Evolutionary conservation across 2,113 vertebrate genomes (phyloP).

Genomic region (Cephalopholis sonnerati): DNA sequence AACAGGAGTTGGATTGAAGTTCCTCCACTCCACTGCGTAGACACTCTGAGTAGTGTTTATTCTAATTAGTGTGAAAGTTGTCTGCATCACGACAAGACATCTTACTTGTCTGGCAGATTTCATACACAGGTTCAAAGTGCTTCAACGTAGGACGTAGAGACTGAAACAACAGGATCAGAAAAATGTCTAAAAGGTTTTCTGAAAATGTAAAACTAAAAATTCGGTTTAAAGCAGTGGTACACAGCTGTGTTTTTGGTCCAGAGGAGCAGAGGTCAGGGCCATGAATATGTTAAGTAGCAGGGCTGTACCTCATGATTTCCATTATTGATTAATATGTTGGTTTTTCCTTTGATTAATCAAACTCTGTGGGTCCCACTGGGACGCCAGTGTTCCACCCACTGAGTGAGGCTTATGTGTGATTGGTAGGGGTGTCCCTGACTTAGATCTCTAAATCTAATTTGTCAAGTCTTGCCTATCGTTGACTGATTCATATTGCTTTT

Average conservation of each 20-base stretch:
- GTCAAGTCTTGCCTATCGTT: too few relatives aligned
- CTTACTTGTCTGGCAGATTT: neutral
- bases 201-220: neutral
- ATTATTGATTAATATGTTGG: conserved; percentile 5
- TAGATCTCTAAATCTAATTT: too few relatives aligned
- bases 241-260: neutral
- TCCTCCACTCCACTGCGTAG: neutral
- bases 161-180: neutral
- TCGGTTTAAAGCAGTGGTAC: neutral
- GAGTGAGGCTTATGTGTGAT: neutral
- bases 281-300: neutral
- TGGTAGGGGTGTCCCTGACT: neutral
- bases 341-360: neutral
- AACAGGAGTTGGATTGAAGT: neutral
- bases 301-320: neutral
- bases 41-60: too few relatives aligned
- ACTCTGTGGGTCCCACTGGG: neutral
- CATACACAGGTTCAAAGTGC: too few relatives aligned
- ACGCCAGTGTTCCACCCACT: neutral
- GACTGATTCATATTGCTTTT: too few relatives aligned
- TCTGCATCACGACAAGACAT: neutral
- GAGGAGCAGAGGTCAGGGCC: neutral
- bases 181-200: neutral
- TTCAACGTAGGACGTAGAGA: neutral
- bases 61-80: too few relatives aligned